Base-by-base conservation (phyloP, 2,888 invertebrate genomes). In the Tanaodytes sp. region DNA sequence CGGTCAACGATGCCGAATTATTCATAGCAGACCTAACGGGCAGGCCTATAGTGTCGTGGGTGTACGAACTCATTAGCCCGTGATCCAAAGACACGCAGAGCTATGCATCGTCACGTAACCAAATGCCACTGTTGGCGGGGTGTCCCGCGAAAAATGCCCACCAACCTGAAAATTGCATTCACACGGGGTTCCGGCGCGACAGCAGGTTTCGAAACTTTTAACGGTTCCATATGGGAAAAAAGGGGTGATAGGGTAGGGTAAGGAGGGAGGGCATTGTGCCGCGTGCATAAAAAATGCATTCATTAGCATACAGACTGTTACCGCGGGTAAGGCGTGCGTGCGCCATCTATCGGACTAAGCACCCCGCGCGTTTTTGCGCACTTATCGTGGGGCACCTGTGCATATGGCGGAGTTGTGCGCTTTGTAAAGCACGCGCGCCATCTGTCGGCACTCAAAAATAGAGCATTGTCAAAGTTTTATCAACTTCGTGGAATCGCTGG, bases 301-400 rank as follows among this genome's bases (percentile, higher is more conserved):
- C 79, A 84, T 84, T 84, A 82, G 78, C 83, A 84, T 84, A 82
- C 77, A 77, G 77, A 76, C 81, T 77, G 81, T 82, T 80, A 73
- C 80, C 75, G 76, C 66, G 81, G 71, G 70, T 23, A 23, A n/a
- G n/a, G 71, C 63, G 74, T 73, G 72, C 72, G 75, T 71, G 71
- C 66, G 58, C 64, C 71, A 67, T 57, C 66, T 57, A 64, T 27
- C 59, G 57, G 65, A 58, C 59, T 57, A 39, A 23, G 45, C 31
- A 8, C 51, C 58, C 45, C 39, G 43, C 16, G 12, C n/a, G 23
- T 23, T 65, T 67, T 63, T 61, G 42, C 54, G 42, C 54, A 52
- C 55, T 61, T 66, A 67, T 57, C 16, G 40, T 46, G 59, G 73
- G 78, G 80, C 84, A 84, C 84, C 84, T 84, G 84, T 81, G 81